Evolutionary conservation across 2,113 vertebrate genomes (phyloP).

Genomic region (Suncus etruscus): DNA sequence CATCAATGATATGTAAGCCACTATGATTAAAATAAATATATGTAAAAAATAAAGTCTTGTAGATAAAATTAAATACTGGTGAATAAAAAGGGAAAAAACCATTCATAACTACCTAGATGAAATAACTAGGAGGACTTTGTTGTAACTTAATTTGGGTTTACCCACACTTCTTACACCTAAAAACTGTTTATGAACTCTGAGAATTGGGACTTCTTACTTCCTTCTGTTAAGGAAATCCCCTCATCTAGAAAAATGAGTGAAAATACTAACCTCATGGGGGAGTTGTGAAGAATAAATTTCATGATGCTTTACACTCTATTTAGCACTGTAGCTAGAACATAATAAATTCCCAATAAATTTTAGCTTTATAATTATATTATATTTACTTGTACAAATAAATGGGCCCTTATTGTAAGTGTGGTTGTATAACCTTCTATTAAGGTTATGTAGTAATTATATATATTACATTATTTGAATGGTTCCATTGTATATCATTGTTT

Average conservation of each 20-base stretch:
- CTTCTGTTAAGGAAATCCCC: constrained; percentile 32
- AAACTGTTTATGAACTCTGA: neutral
- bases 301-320: constrained; percentile 22
- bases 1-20: no score
- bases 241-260: constrained; percentile 34
- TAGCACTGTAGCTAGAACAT: neutral
- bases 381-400: neutral
- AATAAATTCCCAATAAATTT: constrained; percentile 24
- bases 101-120: neutral
- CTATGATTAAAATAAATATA: no score
- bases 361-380: constrained; percentile 14
- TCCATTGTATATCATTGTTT: neutral
- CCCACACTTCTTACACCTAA: neutral
- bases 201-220: neutral
- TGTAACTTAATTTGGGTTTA: neutral
- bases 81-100: neutral
- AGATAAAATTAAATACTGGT: neutral
- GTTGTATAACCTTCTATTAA: constrained; percentile 12
- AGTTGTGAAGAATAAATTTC: neutral
- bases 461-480: constrained; percentile 29
- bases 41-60: neutral
- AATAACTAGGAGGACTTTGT: neutral
- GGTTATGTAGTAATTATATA: neutral
- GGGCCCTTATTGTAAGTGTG: neutral
- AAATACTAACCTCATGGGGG: neutral